Evolutionary conservation across 2,888 invertebrate species (phyloP), one percentile per base, ranked within the genome.

Genomic region (Sesia apiformis): DNA sequence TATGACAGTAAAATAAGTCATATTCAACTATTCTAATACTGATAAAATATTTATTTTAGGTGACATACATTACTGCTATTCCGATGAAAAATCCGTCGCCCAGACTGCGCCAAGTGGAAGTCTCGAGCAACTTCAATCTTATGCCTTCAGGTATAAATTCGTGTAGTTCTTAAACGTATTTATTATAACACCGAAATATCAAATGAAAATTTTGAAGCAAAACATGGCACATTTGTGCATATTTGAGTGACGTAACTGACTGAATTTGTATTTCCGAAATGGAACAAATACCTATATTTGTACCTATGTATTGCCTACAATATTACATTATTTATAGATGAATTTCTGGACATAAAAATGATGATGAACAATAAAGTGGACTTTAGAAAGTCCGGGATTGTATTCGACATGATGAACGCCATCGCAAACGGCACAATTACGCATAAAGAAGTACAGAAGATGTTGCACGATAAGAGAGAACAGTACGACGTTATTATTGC

Each of bases 401-500:
- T 69, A 1, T 49, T 60, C 7, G 43, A 53, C 4, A 52, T 70
- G 3, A 54, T 70, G 63, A 42, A 55, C 3, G 43, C 54, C 0
- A 4, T 69, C 0, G 49, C 58, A 1, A 62, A 53, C 4, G 52
- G 52, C 1, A 69, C 71, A 0, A 4, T 69, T 4, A 52, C 58
- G 3, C 62, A 69, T 8, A 56, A 67, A 43, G 62, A 67, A 6
- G 65, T 77, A 0, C 66, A 68, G 55, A 67, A 62, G 4, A 39
- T 80, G 0, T 52, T 79, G 0, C 56, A 58, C 0, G 71, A 80
- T 50, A 63, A 70, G 0, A 67, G 57, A 0, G 66, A 70, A 53
- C 58, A 67, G 0, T 81, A 79, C 52, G 78, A 81, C 52, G 49
- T 72, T 3, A 65, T 79, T 4, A 63, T 81, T 0, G 64, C 61